Evolutionary conservation across 2,888 invertebrate genomes (phyloP), one percentile per base, ranked within the genome.

Genomic region (Lepidochrysops patricia): DNA sequence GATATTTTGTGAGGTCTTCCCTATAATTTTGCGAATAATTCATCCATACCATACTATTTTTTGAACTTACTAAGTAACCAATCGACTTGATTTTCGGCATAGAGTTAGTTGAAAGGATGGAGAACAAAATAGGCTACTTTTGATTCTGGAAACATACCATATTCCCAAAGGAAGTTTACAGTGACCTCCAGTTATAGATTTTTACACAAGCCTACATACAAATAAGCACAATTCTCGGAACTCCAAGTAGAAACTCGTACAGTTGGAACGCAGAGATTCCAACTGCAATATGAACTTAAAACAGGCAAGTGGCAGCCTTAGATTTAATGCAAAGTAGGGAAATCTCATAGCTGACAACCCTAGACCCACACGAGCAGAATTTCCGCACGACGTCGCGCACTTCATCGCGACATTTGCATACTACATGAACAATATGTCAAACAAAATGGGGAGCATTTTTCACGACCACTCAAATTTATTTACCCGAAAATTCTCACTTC

Each of bases 331-430:
- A 43, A 43, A 23, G 12, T 19, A 43, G 15, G 37, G 6, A 19
- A 43, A 43, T 7, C 43, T 43, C 19, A 19, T 43, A 43, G 43
- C 19, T 43, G 43, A 23, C 43, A 43, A 43, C 43, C 43, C 43
- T 43, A 43, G 23, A 1, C 43, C 23, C 43, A 43, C 26, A 26
- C 50, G 50, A 50, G 50, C 25, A 50, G 26, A 50, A 26, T 50
- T 26, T 50, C 26, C 25, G 49, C 49, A 49, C 25, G 49, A 25
- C 23, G 50, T 50, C 25, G 25, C 12, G 1, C n/a, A 26, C 50
- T 50, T 50, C 26, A 50, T 43, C 43, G 43, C 43, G 23, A 43
- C 43, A 43, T 43, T 43, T 43, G 43, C 43, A 43, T 43, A 43
- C 43, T 43, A 43, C 43, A 43, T 43, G 43, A 43, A 43, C 43